A percentile compares a stretch with the other conserved stretches of the same genome.
Conservation (phyloP, 2,113 vertebrate species). For the Corynorhinus townsendii region DNA sequence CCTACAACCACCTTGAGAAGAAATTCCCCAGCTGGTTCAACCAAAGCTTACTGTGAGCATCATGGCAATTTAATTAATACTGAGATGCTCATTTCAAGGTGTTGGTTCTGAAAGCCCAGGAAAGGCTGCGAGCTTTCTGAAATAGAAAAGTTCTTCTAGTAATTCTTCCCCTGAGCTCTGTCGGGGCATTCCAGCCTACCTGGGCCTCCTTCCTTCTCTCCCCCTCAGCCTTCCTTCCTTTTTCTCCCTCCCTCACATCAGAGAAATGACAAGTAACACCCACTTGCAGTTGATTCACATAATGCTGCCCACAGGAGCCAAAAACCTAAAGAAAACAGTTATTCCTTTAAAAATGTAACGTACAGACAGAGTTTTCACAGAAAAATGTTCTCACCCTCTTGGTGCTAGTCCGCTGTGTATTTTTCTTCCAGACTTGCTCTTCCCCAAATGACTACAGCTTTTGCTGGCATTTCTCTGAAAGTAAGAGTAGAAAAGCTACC, state of each 20-base stretch:
- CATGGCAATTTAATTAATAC: not conserved
- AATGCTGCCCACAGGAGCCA: not conserved
- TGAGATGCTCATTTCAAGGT: not conserved
- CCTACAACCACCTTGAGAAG: not conserved
- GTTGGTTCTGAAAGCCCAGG: not conserved
- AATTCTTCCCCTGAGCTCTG: not conserved
- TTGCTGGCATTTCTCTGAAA: constrained; percentile 57
- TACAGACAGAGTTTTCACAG: constrained; percentile 19
- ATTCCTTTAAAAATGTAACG: constrained; percentile 47
- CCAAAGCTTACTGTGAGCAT: not conserved
- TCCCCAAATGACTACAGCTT: constrained; percentile 14
- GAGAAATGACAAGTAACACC: not conserved
- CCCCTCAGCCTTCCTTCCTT: not conserved
- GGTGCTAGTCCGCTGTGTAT: constrained; percentile 23
- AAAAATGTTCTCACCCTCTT: constrained; percentile 48
- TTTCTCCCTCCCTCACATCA: not conserved
- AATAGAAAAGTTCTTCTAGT: not conserved
- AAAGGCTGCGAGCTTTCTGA: not conserved
- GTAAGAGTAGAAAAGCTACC: constrained; percentile 47
- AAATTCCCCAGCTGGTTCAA: not conserved
- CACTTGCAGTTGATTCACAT: constrained; percentile 9
- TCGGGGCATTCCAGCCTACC: not conserved
- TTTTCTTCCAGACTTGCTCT: constrained; percentile 47
- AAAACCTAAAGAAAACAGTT: constrained; percentile 5
- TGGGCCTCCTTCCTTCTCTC: not conserved